A percentile compares a stretch with the other conserved stretches of the same genome.
phyloP scores from a whole-genome alignment of 2,113 vertebrate genomes.

The Smithornis capensis region DNA sequence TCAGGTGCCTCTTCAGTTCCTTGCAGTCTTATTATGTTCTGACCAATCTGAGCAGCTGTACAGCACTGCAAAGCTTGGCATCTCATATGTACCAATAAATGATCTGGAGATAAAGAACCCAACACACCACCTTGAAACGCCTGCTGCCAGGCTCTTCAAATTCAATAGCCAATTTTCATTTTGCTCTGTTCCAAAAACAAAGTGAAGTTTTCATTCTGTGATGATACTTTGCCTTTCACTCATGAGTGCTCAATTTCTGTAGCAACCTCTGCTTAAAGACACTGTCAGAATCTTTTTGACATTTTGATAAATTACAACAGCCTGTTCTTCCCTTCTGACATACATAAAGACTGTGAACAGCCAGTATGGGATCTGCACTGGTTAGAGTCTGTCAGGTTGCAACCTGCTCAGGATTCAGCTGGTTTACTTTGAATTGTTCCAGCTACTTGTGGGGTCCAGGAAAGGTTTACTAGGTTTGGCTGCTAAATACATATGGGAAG shows the following conservation, averaged over 20 bases:
- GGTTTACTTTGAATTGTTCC: background rate
- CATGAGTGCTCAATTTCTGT: background rate
- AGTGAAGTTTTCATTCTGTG: conserved; percentile 7
- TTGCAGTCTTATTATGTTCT: background rate
- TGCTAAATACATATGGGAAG: background rate
- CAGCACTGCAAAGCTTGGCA: background rate
- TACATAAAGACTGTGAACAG: background rate
- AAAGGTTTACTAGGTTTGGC: background rate
- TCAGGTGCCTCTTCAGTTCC: background rate
- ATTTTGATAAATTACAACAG: conserved; percentile 30
- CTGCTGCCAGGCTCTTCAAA: background rate
- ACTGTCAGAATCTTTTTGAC: conserved; percentile 34
- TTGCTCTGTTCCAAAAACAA: conserved; percentile 10
- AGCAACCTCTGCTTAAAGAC: conserved; percentile 27
- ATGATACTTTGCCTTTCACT: background rate
- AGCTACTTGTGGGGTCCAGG: background rate
- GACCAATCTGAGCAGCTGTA: background rate
- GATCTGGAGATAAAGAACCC: background rate
- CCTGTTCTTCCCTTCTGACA: conserved; percentile 22
- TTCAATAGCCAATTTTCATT: conserved; percentile 35
- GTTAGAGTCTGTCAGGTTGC: background rate
- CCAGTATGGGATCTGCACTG: background rate
- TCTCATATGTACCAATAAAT: background rate
- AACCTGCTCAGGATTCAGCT: conserved; percentile 7
- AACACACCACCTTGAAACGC: background rate